Conservation (phyloP, 2,113 vertebrate species). For the Leptosomus discolor region DNA sequence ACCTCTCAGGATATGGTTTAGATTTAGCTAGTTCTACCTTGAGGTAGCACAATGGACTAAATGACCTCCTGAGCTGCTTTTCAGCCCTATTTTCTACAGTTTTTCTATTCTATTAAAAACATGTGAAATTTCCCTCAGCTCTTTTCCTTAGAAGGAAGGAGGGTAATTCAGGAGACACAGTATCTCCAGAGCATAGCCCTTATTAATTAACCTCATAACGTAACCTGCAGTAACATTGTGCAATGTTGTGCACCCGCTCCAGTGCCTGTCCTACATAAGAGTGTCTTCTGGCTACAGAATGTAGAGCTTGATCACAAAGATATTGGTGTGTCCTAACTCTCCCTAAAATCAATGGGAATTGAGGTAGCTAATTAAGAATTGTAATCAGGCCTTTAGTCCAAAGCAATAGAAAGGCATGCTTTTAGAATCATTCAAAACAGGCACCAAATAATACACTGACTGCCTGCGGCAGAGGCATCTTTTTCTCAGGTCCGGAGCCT, state of each 20-base stretch:
- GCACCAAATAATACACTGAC: not conserved
- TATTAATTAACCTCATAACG: conserved; percentile 64
- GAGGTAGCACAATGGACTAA: conserved; percentile 12
- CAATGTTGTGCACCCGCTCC: not conserved
- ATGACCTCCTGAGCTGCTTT: conserved; percentile 60
- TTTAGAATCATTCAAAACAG: not conserved
- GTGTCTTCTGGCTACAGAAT: not conserved
- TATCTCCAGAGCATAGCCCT: conserved; percentile 57
- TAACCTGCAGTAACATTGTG: conserved; percentile 50
- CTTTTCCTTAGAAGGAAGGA: conserved; percentile 49
- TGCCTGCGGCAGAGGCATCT: not conserved
- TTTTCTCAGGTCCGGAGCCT: not conserved
- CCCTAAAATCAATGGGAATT: not conserved
- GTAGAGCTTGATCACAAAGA: conserved; percentile 11
- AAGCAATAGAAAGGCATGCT: not conserved
- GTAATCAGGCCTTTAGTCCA: conserved; percentile 15
- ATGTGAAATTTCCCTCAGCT: conserved; percentile 42
- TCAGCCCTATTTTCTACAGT: conserved; percentile 52
- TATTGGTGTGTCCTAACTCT: conserved; percentile 14
- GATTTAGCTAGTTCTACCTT: conserved; percentile 24
- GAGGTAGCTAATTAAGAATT: conserved; percentile 18
- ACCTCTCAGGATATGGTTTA: not conserved
- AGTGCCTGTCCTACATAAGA: conserved; percentile 41
- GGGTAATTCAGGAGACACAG: conserved; percentile 44
- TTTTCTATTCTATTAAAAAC: conserved; percentile 52